phyloP scores from a whole-genome alignment of 1,140 invertebrate species.

The Drosophila teissieri region DNA sequence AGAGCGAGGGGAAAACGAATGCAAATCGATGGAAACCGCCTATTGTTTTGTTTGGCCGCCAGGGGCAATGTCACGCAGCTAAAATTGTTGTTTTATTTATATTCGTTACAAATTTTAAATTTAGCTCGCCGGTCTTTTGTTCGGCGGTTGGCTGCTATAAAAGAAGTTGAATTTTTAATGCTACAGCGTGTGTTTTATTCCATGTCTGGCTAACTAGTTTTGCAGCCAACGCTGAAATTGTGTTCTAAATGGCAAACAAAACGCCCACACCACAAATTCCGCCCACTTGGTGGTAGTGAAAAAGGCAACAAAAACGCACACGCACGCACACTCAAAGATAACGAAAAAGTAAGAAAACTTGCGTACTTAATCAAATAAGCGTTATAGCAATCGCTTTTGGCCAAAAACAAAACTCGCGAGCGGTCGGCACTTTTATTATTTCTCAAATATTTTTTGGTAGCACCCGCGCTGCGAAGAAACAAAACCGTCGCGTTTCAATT shows the following conservation, averaged over 20 bases:
- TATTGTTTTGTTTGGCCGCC: constrained; percentile 38
- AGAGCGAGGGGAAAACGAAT: constrained; percentile 47
- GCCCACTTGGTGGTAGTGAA: constrained; percentile 33
- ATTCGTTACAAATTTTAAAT: constrained; percentile 39
- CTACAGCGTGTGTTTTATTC: not conserved
- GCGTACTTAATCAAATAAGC: constrained; percentile 68
- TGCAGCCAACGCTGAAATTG: constrained; percentile 40
- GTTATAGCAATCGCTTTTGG: constrained; percentile 59
- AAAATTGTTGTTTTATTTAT: constrained; percentile 37
- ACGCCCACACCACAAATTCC: constrained; percentile 44
- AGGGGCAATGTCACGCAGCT: constrained; percentile 48
- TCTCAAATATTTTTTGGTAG: not conserved
- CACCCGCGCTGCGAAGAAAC: constrained; percentile 22
- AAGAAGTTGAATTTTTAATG: constrained; percentile 35
- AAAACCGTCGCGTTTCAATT: constrained; percentile 58
- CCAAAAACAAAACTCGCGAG: constrained; percentile 45
- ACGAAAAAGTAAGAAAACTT: constrained; percentile 38
- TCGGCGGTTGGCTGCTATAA: constrained; percentile 40
- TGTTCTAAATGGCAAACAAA: constrained; percentile 58
- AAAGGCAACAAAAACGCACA: constrained; percentile 13
- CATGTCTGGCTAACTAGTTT: constrained; percentile 47
- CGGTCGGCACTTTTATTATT: constrained; percentile 13
- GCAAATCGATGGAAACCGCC: constrained; percentile 65
- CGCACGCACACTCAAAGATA: constrained; percentile 33
- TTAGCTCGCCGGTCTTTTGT: constrained; percentile 47